These are phyloP conservation scores for Lasioglossum albipes DNA, from an alignment of 1,140 invertebrate species.

Conservation along the genomic window DNA sequence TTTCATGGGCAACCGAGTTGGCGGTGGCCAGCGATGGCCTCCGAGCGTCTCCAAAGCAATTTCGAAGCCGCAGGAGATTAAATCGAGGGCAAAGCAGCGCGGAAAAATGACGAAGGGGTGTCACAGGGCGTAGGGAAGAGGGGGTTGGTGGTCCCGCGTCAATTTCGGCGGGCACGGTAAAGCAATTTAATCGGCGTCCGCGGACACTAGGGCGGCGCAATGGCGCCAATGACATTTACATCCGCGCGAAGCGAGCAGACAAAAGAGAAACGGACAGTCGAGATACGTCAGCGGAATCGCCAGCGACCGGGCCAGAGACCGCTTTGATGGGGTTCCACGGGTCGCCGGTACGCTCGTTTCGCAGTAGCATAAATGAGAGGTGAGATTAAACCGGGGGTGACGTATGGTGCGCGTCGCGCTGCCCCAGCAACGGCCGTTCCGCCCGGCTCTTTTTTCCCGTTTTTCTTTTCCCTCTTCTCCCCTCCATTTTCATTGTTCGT, in stretches of 20 bases:
- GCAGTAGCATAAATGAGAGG: constrained; percentile 74
- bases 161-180: constrained; percentile 9
- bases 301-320: constrained; percentile 49
- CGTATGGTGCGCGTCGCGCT: constrained; percentile 66
- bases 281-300: constrained; percentile 71
- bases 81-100: neutral
- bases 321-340: constrained; percentile 55
- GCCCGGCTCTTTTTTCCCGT: constrained; percentile 15
- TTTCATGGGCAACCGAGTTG: no score
- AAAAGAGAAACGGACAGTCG: constrained; percentile 61
- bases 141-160: neutral
- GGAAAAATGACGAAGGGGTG: neutral
- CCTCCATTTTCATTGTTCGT: constrained; percentile 15
- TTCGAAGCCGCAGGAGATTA: neutral
- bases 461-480: neutral
- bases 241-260: constrained; percentile 59
- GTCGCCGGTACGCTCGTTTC: constrained; percentile 68
- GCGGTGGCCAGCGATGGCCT: no score
- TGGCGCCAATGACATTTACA: constrained; percentile 68
- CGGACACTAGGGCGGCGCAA: constrained; percentile 45
- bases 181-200: constrained; percentile 53
- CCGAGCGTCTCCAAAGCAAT: no score
- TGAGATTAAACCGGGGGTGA: constrained; percentile 76
- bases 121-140: neutral
- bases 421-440: constrained; percentile 40